Evolutionary conservation across 2,113 vertebrate species (phyloP).

Genomic region (Tragelaphus strepsiceros): DNA sequence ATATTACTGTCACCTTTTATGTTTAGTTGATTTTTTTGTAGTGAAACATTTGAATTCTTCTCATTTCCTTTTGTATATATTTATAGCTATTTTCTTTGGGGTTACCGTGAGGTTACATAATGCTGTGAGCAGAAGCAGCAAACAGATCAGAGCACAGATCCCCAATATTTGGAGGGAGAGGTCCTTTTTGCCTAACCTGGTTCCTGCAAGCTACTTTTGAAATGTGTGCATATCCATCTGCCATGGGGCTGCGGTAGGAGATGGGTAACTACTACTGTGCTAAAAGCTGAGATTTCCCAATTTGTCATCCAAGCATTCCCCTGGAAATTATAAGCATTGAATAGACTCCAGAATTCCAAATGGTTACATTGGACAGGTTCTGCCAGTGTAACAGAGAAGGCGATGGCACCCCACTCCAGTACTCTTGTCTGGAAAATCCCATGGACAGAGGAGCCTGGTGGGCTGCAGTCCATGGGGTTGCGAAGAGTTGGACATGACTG

Average conservation of each 20-base stretch:
- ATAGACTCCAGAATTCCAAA: not conserved
- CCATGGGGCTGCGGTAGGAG: not conserved
- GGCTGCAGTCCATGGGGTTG: no score
- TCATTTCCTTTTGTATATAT: slow-evolving; percentile 2
- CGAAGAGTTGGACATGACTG: no score
- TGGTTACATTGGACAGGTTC: not conserved
- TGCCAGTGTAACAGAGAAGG: not conserved
- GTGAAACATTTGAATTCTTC: not conserved
- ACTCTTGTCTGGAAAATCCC: no score
- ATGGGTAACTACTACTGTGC: not conserved
- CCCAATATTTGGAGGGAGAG: not conserved
- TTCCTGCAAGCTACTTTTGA: not conserved
- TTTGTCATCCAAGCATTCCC: not conserved
- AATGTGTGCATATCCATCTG: not conserved
- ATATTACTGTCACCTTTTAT: slow-evolving; percentile 7
- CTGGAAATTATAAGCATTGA: not conserved
- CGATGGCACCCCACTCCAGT: no score
- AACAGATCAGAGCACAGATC: not conserved
- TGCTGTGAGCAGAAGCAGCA: not conserved
- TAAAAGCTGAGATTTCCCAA: not conserved
- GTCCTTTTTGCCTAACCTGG: not conserved
- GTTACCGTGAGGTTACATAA: not conserved
- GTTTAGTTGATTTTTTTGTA: slow-evolving; percentile 25
- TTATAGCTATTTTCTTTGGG: slow-evolving; percentile 7
- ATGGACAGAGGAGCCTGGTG: no score